Conservation (phyloP, 2,888 invertebrate genomes). For the Epicampocera succincta region DNA sequence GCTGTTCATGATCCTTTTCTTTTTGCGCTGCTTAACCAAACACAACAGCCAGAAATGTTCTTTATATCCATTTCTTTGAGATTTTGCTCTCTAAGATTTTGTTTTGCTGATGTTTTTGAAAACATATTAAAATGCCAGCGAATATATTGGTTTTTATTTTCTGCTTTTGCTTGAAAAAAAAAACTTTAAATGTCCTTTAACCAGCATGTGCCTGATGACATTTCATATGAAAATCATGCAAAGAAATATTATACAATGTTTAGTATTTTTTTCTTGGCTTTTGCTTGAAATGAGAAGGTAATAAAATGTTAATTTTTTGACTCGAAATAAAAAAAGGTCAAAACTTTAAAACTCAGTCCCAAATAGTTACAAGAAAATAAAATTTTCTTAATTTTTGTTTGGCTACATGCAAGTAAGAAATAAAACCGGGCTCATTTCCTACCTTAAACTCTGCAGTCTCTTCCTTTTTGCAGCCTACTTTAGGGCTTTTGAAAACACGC, state of each 20-base stretch:
- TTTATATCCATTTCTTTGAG: conserved; percentile 12
- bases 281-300: conserved; percentile 12
- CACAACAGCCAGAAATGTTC: conserved; percentile 8
- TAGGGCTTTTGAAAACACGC: too few relatives aligned
- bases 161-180: conserved; percentile 1
- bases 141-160: conserved; percentile 61
- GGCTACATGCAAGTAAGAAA: too few relatives aligned
- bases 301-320: conserved; percentile 49
- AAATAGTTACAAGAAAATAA: too few relatives aligned
- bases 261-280: conserved; percentile 9
- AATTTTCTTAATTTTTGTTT: too few relatives aligned
- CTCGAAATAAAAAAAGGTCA: neutral
- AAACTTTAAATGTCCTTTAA: conserved; percentile 45
- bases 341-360: neutral
- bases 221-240: conserved; percentile 5
- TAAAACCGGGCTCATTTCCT: too few relatives aligned
- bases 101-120: conserved; percentile 44
- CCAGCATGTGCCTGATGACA: conserved; percentile 58
- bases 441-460: too few relatives aligned
- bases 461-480: too few relatives aligned
- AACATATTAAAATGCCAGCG: conserved; percentile 67
- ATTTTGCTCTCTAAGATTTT: conserved; percentile 6
- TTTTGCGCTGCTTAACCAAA: neutral
- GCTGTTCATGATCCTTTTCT: conserved; percentile 52
- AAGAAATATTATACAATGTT: conserved; percentile 23